Evolutionary conservation across 2,113 vertebrate species (phyloP).

Genomic region (cattle (Bos taurus)): ARS-UCD2.0 NC_037333.1:57441001-57441500

Average conservation of each 20-base stretch:
- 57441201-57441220: rapidly evolving
- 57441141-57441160: neutral
- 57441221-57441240: neutral
- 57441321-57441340: neutral
- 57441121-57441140: neutral
- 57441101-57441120: neutral
- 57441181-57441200: rapidly evolving
- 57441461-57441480: neutral
- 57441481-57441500: neutral
- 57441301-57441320: neutral
- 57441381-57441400: neutral
- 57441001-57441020: neutral
- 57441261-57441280: rapidly evolving
- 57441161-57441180: neutral
- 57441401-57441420: rapidly evolving
- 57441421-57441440: rapidly evolving
- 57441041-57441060: neutral
- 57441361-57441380: neutral
- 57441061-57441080: too few relatives aligned
- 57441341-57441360: rapidly evolving
- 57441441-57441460: too few relatives aligned
- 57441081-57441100: neutral
- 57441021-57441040: neutral
- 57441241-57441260: neutral
- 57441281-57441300: neutral